Evolutionary conservation across 2,113 vertebrate genomes (phyloP), one percentile per base, ranked within the genome.

Genomic region (Ceyx melanurus): DNA sequence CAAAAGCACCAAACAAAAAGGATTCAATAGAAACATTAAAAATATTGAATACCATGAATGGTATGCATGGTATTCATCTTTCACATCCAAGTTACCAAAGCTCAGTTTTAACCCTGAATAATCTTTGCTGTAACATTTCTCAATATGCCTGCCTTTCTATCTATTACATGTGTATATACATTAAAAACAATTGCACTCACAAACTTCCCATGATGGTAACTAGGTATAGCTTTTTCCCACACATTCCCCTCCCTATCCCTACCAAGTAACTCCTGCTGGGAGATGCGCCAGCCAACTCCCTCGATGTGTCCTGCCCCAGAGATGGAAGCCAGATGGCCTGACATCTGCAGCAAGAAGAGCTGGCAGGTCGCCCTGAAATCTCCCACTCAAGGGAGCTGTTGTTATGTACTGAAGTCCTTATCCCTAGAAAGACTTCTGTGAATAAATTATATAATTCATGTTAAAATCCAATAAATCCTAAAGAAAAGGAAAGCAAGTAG

Each of bases 271-370:
- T 95, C 92, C 96, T 96, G 86, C 89, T 89, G 91, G 89, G 29
- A 85, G 62, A 93, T 93, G 84, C 1, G 67, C 91, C 91, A 96
- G 91, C 92, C 94, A 96, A 89, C 92, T 96, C 96, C 95, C 95
- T 96, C 95, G 95, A 96, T 92, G 92, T 95, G 92, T 95, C 91
- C 92, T 96, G 94, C 94, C 92, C 92, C 92, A 96, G 96, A 96
- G 95, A 94, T 93, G 89, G 92, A 91, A 94, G 89, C 92, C 96
- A 96, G 95, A 96, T 96, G 96, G 96, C 95, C 66, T 92, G 95
- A 95, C 96, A 96, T 96, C 94, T 96, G 95, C 96, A 96, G 91
- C 94, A 96, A 93, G 91, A 96, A 85, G 54, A 87, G 67, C 95
- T 96, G 96, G 96, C 95, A 93, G 91, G 95, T 96, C 46, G 92